phyloP scores from a whole-genome alignment of 2,113 vertebrate genomes.

The Brachyhypopomus occidentalis region DNA sequence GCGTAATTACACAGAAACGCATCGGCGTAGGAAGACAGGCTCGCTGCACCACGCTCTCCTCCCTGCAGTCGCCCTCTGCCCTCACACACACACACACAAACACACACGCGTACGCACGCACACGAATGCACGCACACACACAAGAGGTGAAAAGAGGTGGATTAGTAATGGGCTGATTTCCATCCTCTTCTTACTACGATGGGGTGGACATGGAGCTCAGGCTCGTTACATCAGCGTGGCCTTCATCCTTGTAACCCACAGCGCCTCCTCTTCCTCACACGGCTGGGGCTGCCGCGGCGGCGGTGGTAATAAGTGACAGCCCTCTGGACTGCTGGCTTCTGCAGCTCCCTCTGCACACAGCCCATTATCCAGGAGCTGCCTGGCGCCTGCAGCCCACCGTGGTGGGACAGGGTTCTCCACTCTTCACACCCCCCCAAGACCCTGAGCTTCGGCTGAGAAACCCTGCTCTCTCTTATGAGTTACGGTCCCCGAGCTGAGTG shows the following conservation, averaged over 20 bases:
- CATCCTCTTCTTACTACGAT: conserved; percentile 37
- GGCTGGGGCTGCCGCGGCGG: conserved; percentile 15
- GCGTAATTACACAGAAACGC: conserved; percentile 43
- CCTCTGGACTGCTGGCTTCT: conserved; percentile 46
- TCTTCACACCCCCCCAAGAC: conserved; percentile 1
- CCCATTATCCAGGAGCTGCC: conserved; percentile 61
- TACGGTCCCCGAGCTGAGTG: conserved; percentile 47
- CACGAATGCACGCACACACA: background rate
- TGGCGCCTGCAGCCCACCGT: conserved; percentile 55
- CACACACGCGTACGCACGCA: background rate
- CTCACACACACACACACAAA: background rate
- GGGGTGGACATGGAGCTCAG: background rate
- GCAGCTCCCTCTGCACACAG: conserved; percentile 41
- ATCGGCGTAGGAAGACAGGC: conserved; percentile 4
- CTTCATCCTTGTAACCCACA: background rate
- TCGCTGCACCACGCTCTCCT: conserved; percentile 30
- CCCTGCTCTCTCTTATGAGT: conserved; percentile 51
- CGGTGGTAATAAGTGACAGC: conserved; percentile 48
- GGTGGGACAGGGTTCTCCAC: conserved; percentile 38
- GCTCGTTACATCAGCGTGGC: background rate
- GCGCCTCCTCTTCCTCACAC: background rate
- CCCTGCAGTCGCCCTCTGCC: conserved; percentile 51
- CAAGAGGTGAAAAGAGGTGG: conserved; percentile 16
- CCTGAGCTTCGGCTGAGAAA: background rate
- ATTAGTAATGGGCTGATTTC: conserved; percentile 55